Evolutionary conservation across 2,113 vertebrate genomes (phyloP).

Genomic region (Labeo catla): DNA sequence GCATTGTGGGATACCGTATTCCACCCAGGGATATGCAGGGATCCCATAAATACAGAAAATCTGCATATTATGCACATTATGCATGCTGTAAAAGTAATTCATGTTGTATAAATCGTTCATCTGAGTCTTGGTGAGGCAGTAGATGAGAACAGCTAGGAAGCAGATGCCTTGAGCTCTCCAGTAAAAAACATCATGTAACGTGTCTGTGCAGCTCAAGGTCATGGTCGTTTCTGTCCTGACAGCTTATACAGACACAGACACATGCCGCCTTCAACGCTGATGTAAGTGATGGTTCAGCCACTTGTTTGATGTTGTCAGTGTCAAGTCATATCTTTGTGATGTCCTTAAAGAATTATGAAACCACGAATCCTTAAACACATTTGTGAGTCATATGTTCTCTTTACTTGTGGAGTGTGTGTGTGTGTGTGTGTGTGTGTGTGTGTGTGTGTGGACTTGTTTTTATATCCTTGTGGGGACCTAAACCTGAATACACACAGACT

Average conservation of each 20-base stretch:
- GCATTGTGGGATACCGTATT: neutral
- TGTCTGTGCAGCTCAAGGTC: constrained; percentile 1
- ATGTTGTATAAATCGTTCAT: neutral
- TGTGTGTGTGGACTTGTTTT: too few relatives aligned
- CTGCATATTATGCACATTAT: neutral
- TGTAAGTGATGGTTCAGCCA: neutral
- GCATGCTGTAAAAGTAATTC: neutral
- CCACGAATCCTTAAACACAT: neutral
- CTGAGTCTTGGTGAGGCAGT: neutral
- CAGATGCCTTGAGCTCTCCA: neutral
- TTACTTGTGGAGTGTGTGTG: neutral
- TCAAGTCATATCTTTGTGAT: neutral
- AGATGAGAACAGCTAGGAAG: neutral
- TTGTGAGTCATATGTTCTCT: neutral
- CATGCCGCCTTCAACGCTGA: neutral
- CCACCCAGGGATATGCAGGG: neutral
- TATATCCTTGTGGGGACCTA: too few relatives aligned
- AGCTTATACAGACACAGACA: neutral
- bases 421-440: neutral
- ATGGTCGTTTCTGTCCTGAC: neutral
- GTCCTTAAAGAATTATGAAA: neutral
- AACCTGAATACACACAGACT: too few relatives aligned
- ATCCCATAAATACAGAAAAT: neutral
- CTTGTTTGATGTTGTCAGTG: neutral
- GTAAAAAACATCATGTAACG: neutral